These are phyloP conservation scores for Lasiommata megera DNA, from an alignment of 2,888 invertebrate species.

Conservation along the genomic window DNA sequence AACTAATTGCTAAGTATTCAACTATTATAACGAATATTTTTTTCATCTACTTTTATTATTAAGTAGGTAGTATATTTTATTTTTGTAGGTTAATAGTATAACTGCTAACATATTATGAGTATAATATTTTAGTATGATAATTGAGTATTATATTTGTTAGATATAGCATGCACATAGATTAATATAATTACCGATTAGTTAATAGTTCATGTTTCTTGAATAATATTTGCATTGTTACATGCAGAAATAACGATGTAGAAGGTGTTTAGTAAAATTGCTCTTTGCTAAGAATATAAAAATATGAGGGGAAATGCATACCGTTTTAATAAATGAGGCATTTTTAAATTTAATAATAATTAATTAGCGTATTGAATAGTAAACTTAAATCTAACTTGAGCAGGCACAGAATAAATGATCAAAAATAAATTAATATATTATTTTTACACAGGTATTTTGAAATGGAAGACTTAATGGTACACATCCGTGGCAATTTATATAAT, in stretches of 20 bases:
- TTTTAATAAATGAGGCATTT: constrained; percentile 7
- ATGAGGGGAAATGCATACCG: constrained; percentile 17
- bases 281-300: constrained; percentile 20
- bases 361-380: constrained; percentile 43
- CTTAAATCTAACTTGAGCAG: constrained; percentile 64
- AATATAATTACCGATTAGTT: constrained; percentile 25
- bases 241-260: constrained; percentile 16
- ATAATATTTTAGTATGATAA: constrained; percentile 35
- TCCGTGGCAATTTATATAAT: constrained; percentile 59
- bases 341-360: constrained; percentile 27
- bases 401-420: constrained; percentile 57
- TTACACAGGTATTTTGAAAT: constrained; percentile 65
- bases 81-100: constrained; percentile 34
- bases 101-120: constrained; percentile 43
- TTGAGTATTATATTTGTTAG: constrained; percentile 36
- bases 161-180: constrained; percentile 39
- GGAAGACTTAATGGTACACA: constrained; percentile 76
- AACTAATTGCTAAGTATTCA: constrained; percentile 53
- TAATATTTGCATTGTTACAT: constrained; percentile 18
- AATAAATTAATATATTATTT: constrained; percentile 46
- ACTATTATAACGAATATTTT: constrained; percentile 50
- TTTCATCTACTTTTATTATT: constrained; percentile 35
- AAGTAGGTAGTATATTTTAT: constrained; percentile 31
- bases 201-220: constrained; percentile 10
- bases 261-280: constrained; percentile 15